Evolutionary conservation across 2,888 invertebrate genomes (phyloP), one percentile per base, ranked within the genome.

Genomic region (Coronaproctus castanopsis): DNA sequence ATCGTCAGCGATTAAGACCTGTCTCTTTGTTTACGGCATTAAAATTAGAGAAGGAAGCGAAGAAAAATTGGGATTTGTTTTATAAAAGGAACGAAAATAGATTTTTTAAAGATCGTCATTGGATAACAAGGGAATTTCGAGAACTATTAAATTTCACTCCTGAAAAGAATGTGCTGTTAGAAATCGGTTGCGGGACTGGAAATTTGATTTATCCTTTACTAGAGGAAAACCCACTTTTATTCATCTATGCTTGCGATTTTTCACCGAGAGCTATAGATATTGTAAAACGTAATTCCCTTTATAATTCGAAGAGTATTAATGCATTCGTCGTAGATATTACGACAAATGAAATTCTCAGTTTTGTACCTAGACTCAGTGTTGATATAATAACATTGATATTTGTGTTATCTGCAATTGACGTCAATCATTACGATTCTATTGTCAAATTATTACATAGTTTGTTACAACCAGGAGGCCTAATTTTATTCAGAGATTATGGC

Each of bases 171-270:
- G 24, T 52, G 22, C 75, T 87, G 57, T 73, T 89, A 21, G 95
- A 96, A 74, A 79, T 92, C 3, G 95, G 95, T 0, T 95, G 95
- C 71, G 97, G 98, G 2, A 96, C 95, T 8, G 98, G 98, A 0
- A 98, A 98, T 74, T 86, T 97, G 71, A 77, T 97, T 54, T 96
- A 85, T 72, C 97, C 97, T 0, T 71, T 98, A 55, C 71, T 95
- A 0, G 20, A 60, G 20, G 82, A 87, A 68, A 89, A 88, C 67
- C 81, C 83, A 1, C 76, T 77, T 58, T 78, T 82, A 65, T 84
- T 81, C 69, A 78, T 86, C 65, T 84, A 86, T 71, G 90, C 90
- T 0, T 95, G 95, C 71, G 96, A 96, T 75, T 84, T 97, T 69
- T 93, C 95, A 0, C 82, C 86, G 57, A 81, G 87, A 73, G 96